Evolutionary conservation across 2,113 vertebrate species (phyloP).

Genomic region (Myrmophylax atrothorax): DNA sequence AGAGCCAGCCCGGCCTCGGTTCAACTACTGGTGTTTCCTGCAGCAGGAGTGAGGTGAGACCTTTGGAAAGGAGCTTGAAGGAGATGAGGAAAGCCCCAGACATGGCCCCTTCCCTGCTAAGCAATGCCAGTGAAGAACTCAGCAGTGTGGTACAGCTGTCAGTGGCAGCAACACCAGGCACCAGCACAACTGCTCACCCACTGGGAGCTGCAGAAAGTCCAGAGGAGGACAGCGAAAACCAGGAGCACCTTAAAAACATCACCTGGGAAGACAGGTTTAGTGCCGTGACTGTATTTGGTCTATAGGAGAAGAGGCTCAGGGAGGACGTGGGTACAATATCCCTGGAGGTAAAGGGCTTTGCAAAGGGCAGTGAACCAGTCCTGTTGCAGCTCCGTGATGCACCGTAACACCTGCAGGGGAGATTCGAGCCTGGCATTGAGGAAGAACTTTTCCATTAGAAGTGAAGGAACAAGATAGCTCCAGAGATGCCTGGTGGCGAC

Average conservation of each 20-base stretch:
- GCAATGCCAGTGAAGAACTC: neutral
- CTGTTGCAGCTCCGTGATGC: neutral
- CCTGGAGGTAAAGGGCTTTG: neutral
- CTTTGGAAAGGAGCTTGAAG: neutral
- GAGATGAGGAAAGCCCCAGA: neutral
- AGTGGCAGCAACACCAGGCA: neutral
- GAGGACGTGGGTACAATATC: neutral
- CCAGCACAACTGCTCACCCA: neutral
- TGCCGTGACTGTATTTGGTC: neutral
- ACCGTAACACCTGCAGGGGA: neutral
- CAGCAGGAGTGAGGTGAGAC: neutral
- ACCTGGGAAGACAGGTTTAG: neutral
- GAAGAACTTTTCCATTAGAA: neutral
- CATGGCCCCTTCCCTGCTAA: neutral
- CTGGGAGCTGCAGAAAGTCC: neutral
- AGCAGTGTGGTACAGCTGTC: neutral
- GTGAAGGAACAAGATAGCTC: neutral
- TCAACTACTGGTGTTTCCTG: neutral
- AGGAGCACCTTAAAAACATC: neutral
- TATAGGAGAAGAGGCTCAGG: neutral
- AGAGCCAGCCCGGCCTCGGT: neutral
- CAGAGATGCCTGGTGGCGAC: fast-evolving
- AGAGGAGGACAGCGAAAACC: neutral
- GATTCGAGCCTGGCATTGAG: neutral
- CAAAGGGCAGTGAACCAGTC: neutral